A percentile compares a stretch with the other conserved stretches of the same genome.
Conservation (phyloP, 2,888 invertebrate species). For the Torymus tubicola region DNA sequence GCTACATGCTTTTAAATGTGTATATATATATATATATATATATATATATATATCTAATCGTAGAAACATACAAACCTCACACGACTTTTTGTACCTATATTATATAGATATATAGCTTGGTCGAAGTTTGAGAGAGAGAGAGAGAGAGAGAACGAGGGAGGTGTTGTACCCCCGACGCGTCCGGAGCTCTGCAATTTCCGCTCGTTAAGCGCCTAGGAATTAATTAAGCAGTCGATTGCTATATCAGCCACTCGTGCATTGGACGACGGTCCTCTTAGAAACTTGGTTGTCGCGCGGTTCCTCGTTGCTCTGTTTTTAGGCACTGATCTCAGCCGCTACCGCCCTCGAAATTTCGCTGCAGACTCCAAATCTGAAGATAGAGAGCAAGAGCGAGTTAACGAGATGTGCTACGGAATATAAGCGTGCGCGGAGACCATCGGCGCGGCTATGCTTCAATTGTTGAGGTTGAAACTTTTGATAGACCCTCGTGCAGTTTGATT, state of each 20-base stretch:
- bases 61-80: too few species aligned
- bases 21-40: too few species aligned
- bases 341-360: neutral
- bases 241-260: slow-evolving; percentile 1
- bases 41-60: too few species aligned
- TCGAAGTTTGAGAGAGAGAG: neutral
- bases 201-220: slow-evolving; percentile 42
- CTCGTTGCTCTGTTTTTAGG: slow-evolving; percentile 14
- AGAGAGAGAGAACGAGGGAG: neutral
- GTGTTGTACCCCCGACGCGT: neutral
- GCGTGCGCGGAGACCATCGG: neutral
- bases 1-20: too few species aligned
- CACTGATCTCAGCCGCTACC: neutral
- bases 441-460: slow-evolving; percentile 9
- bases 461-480: slow-evolving; percentile 22
- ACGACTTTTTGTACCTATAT: too few species aligned
- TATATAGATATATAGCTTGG: too few species aligned
- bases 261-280: slow-evolving; percentile 5
- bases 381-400: slow-evolving; percentile 11
- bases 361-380: neutral
- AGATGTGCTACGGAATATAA: slow-evolving; percentile 14
- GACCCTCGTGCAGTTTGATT: slow-evolving; percentile 1
- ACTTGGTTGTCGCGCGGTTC: neutral
- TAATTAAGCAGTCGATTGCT: slow-evolving; percentile 49
- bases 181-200: slow-evolving; percentile 33